Percentiles rank a stretch among this genome's conserved stretches.
These are phyloP conservation scores for Rhaphigaster nebulosa DNA, from an alignment of 2,888 invertebrate genomes.

Conservation along the genomic window DNA sequence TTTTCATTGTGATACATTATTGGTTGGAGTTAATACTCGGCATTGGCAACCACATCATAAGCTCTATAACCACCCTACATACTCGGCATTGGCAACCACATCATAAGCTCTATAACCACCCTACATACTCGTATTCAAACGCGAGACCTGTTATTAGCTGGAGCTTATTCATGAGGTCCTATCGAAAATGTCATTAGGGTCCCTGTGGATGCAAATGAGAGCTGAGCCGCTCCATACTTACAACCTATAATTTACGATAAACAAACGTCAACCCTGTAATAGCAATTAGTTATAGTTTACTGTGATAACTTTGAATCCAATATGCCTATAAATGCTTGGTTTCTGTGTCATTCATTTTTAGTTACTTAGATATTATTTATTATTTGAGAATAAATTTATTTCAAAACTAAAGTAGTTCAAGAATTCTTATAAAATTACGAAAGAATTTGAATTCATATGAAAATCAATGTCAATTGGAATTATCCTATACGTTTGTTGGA, in stretches of 20 bases:
- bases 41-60: background rate
- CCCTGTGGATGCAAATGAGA: background rate
- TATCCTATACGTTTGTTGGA: too few relatives aligned
- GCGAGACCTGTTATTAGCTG: background rate
- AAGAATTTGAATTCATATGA: too few relatives aligned
- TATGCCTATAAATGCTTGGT: background rate
- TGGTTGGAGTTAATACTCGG: background rate
- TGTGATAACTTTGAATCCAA: background rate
- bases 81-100: background rate
- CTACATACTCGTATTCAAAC: background rate
- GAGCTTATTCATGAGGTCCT: background rate
- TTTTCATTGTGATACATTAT: background rate
- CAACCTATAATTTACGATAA: constrained; percentile 25
- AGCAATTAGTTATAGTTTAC: background rate
- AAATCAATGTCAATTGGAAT: too few relatives aligned
- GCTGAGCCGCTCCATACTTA: background rate
- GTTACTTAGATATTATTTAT: background rate
- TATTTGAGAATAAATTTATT: background rate
- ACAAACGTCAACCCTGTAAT: background rate
- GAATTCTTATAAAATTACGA: too few relatives aligned
- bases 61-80: background rate
- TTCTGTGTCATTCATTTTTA: background rate
- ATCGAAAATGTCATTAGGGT: background rate
- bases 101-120: background rate
- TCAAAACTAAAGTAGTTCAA: background rate